phyloP scores from a whole-genome alignment of 1,140 invertebrate genomes.

The Pseudomyrmex gracilis region DNA sequence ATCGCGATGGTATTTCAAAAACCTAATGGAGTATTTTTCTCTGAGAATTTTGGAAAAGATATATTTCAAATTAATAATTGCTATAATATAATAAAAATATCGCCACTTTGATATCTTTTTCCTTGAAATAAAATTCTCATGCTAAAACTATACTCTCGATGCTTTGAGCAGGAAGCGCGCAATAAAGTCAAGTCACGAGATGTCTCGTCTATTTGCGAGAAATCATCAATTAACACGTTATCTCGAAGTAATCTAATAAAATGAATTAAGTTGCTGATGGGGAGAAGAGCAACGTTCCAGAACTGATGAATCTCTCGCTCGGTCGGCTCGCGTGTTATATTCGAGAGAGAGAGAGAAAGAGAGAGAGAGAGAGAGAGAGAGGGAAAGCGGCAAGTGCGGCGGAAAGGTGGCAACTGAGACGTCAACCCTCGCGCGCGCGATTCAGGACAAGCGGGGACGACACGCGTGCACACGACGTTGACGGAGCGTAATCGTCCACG shows the following conservation, averaged over 20 bases:
- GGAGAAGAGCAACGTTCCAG: conserved; percentile 13
- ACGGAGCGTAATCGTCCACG: conserved; percentile 39
- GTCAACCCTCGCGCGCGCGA: conserved; percentile 28
- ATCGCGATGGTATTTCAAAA: conserved; percentile 52
- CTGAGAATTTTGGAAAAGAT: conserved; percentile 12
- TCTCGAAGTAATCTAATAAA: conserved; percentile 38
- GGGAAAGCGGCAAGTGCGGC: not conserved
- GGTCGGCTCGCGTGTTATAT: not conserved
- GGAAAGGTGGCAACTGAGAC: conserved; percentile 49
- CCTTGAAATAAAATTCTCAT: conserved; percentile 22
- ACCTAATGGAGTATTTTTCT: conserved; percentile 24
- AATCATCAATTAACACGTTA: conserved; percentile 38
- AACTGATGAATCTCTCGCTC: not conserved
- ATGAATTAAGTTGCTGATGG: conserved; percentile 23
- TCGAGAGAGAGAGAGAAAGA: not conserved
- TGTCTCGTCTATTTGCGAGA: conserved; percentile 2
- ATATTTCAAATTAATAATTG: conserved; percentile 6
- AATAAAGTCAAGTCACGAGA: conserved; percentile 40
- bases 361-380: not conserved
- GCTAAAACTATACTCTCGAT: conserved; percentile 24
- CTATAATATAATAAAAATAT: conserved; percentile 36
- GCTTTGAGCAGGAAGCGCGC: conserved; percentile 8
- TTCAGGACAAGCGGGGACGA: conserved; percentile 35
- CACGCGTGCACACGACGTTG: conserved; percentile 25
- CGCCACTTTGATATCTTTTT: conserved; percentile 5